Evolutionary conservation across 2,888 invertebrate species (phyloP), one percentile per base, ranked within the genome.

Genomic region (Anorthoa munda): DNA sequence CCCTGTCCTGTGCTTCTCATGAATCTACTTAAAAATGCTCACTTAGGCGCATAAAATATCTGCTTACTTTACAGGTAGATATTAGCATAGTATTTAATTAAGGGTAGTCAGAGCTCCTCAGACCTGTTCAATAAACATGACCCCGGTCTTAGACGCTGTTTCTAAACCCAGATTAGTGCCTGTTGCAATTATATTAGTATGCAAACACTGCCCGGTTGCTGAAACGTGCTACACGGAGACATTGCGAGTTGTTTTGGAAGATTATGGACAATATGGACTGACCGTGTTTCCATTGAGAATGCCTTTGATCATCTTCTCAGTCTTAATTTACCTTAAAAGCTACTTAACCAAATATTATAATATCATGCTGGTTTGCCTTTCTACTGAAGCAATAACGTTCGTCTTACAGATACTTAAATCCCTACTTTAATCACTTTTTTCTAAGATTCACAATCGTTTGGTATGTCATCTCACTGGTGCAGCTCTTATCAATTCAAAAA

Each of bases 41-140:
- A 21, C 2, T 51, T 3, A 39, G 21, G 18, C n/a, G 7, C 18
- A 18, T 13, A 51, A 71, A 48, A 39, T 17, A 26, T 58, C 11
- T 56, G 7, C n/a, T 13, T 59, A 15, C 48, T 26, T 56, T 13
- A 5, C 21, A 17, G 21, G 18, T 18, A 51, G 26, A 23, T 63
- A 58, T 64, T 53, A 64, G 31, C 59, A 48, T 48, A 74, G 26
- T 18, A 74, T 79, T 74, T 67, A 67, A 21, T 61, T 17, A 55
- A 60, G 21, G 31, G 23, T 56, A 60, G 72, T 64, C 3, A 39
- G 58, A 74, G 69, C 39, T 59, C 17, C 23, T 31, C 15, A 60
- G 78, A 66, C 39, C 67, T 79, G 79, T 75, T 82, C 79, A 79
- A 81, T 81, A 81, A 75, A 81, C 81, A 81, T 81, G 81, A 82